phyloP scores from a whole-genome alignment of 2,888 invertebrate species.

The Polylopha cassiicola region DNA sequence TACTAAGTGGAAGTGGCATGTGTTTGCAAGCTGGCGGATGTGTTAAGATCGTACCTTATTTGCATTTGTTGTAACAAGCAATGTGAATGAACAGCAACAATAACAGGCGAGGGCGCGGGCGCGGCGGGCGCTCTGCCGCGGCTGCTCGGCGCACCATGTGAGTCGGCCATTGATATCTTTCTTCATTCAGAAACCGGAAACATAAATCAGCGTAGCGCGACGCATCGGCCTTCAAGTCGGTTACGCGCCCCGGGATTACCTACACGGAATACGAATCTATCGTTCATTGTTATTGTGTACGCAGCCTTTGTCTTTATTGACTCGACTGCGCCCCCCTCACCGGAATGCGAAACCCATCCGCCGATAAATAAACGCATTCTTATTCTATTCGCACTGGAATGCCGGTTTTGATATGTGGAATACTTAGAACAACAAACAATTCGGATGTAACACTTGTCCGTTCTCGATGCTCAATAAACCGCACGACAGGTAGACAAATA shows the following conservation, averaged over 20 bases:
- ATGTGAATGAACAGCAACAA: slow-evolving; percentile 56
- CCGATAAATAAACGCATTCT: background rate
- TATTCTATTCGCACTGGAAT: slow-evolving; percentile 7
- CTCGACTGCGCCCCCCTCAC: background rate
- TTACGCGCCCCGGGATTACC: slow-evolving; percentile 31
- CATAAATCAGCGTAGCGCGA: slow-evolving; percentile 64
- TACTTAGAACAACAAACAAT: slow-evolving; percentile 3
- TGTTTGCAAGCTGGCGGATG: slow-evolving; percentile 26
- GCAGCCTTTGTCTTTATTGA: slow-evolving; percentile 2
- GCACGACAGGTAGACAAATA: no score
- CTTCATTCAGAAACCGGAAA: slow-evolving; percentile 64
- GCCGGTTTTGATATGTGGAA: slow-evolving; percentile 6
- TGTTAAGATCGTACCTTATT: slow-evolving; percentile 33
- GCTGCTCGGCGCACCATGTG: slow-evolving; percentile 43
- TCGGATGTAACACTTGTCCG: slow-evolving; percentile 18
- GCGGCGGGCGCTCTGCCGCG: slow-evolving; percentile 27
- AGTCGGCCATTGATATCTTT: slow-evolving; percentile 60
- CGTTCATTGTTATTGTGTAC: slow-evolving; percentile 8
- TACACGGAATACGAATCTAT: slow-evolving; percentile 9
- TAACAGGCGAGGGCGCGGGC: slow-evolving; percentile 32
- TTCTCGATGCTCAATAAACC: slow-evolving; percentile 14
- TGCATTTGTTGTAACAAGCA: slow-evolving; percentile 41
- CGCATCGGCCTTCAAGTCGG: slow-evolving; percentile 37
- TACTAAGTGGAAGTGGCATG: no score
- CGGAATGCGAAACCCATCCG: background rate